A percentile compares a stretch with the other conserved stretches of the same genome.
Conservation (phyloP, 2,797 vertebrate species). For the Phrynocephalus forsythii region DNA sequence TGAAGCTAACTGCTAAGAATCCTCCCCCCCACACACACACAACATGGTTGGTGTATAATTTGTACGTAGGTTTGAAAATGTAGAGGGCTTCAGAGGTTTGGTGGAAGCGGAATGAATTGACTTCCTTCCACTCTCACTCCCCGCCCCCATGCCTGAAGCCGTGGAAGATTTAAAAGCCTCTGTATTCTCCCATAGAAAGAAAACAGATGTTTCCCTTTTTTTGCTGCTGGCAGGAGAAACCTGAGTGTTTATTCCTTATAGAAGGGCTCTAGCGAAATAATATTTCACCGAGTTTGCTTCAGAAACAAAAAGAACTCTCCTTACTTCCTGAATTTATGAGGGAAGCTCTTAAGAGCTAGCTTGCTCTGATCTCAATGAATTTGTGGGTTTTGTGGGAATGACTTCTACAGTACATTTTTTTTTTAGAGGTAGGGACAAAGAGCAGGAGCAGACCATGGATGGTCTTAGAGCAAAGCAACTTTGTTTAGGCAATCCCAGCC, state of each 20-base stretch:
- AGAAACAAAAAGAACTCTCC: neutral
- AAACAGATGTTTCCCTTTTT: constrained; percentile 3
- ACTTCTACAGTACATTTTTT: neutral
- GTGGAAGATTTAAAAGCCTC: constrained; percentile 25
- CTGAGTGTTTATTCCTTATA: neutral
- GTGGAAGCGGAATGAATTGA: constrained; percentile 3
- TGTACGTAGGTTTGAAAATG: constrained; percentile 13
- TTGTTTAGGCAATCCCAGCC: neutral
- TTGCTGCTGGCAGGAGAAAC: constrained; percentile 32
- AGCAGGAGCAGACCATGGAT: neutral
- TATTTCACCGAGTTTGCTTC: neutral
- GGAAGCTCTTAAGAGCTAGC: constrained; percentile 21
- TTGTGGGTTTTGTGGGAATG: neutral
- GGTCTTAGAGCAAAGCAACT: neutral
- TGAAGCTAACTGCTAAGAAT: neutral
- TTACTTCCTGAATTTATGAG: neutral
- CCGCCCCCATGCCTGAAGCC: neutral
- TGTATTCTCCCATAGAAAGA: constrained; percentile 18
- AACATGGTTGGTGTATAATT: neutral
- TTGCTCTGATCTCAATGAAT: neutral
- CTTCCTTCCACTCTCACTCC: neutral
- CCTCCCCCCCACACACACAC: neutral
- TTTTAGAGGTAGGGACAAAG: neutral
- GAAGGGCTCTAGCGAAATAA: neutral
- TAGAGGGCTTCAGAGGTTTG: neutral